phyloP scores from a whole-genome alignment of 64 coral and sea anemone species.

The Montipora cactus region DNA sequence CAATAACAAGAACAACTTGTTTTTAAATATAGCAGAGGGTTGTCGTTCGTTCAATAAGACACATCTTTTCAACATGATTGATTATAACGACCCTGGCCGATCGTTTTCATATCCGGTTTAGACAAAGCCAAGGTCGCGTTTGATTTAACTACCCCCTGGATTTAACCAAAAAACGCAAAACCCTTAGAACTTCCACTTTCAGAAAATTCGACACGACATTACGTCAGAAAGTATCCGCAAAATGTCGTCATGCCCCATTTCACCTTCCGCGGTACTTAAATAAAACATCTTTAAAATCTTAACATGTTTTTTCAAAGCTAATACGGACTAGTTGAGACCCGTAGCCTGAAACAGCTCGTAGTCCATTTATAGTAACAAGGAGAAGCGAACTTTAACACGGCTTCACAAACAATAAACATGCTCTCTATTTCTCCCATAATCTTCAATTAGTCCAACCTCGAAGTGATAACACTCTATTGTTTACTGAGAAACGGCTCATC shows the following conservation, averaged over 20 bases:
- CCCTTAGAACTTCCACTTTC: too few species aligned
- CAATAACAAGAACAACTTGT: background rate
- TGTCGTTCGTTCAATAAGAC: background rate
- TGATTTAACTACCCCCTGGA: too few species aligned
- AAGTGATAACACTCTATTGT: slow-evolving; percentile 37
- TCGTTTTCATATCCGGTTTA: background rate
- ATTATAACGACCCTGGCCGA: background rate
- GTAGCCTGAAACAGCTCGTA: background rate
- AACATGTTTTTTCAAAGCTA: too few species aligned
- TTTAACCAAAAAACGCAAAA: too few species aligned
- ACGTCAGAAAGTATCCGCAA: too few species aligned
- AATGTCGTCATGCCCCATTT: too few species aligned
- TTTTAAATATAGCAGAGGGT: too few species aligned
- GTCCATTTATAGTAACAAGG: background rate
- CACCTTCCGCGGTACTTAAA: too few species aligned
- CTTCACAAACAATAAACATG: background rate
- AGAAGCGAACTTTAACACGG: background rate
- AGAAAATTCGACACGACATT: too few species aligned
- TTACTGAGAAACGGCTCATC: background rate
- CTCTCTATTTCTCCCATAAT: background rate
- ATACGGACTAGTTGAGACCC: background rate
- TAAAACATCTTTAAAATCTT: too few species aligned
- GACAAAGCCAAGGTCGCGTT: background rate
- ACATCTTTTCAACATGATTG: background rate
- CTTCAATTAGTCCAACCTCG: background rate